Evolutionary conservation across 1,140 invertebrate species (phyloP), one percentile per base, ranked within the genome.

Genomic region (Samia ricini): DNA sequence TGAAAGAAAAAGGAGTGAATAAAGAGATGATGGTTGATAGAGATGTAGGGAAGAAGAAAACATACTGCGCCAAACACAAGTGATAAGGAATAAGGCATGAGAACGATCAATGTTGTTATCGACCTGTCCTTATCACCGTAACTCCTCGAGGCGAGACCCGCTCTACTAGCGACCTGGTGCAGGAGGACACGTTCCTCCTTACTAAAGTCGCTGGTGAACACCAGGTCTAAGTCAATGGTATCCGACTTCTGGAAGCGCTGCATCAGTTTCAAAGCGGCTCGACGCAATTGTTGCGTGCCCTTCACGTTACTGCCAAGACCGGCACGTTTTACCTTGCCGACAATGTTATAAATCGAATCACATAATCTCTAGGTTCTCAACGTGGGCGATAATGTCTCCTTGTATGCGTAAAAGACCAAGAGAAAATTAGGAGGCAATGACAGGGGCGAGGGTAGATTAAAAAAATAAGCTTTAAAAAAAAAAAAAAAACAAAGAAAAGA

Each of bases 111-210:
- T n/a, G 36, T 48, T 69, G 55, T 62, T 19, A 6, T 42, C 23
- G 21, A 81, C 72, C 75, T 76, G n/a, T 83, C 60, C 36, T 7
- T 24, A n/a, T 42, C 91, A 12, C 93, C 93, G 66, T 92, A 92
- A 69, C 94, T 94, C 56, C 74, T 90, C 6, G 92, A 94, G 6
- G 91, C 92, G 6, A 95, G 79, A 0, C 91, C 91, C 1, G 88
- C 71, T 50, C 83, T 85, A 22, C 83, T 71, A 0, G 91, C 91
- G 4, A 89, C 73, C 48, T 92, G 76, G 77, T 96, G 95, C 60
- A 96, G 92, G 6, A 87, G 68, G 6, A 92, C 92, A 48, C 95
- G 89, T 78, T 96, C 95, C 23, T 95, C 94, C 57, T 93, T 94
- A 0, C 90, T 91, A 76, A 96, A 96, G 51, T 94, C 93, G 0